Percentiles rank a stretch among this genome's conserved stretches.
Evolutionary conservation across 53 echinoderm and acorn worm genomes (phyloP).

Genomic region (Paracentrotus lividus): DNA sequence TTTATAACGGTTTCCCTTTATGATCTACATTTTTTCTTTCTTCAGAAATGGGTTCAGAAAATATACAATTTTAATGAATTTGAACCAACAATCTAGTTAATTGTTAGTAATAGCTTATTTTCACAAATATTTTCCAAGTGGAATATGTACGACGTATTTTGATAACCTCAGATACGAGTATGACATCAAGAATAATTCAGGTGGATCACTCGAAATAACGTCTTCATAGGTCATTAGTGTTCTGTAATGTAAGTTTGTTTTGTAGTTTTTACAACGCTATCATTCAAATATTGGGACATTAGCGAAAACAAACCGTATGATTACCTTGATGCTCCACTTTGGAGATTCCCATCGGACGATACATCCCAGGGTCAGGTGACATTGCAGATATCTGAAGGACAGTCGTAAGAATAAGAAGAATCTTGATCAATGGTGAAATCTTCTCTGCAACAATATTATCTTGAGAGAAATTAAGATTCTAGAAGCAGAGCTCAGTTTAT

Average conservation of each 20-base stretch:
- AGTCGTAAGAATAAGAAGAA: background rate
- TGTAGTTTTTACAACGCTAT: no score
- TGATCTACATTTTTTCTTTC: no score
- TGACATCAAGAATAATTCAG: constrained; percentile 52
- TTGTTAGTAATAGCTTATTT: no score
- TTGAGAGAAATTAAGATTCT: background rate
- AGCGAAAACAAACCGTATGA: no score
- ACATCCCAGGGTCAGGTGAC: background rate
- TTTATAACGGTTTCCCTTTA: no score
- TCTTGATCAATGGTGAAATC: background rate
- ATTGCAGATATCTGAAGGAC: background rate
- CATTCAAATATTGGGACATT: no score
- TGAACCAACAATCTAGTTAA: no score
- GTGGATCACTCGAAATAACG: constrained; percentile 66
- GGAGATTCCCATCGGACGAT: background rate
- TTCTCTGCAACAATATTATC: background rate
- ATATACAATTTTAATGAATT: no score
- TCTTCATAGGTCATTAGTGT: constrained; percentile 48
- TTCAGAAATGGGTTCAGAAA: no score
- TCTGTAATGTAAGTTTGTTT: background rate
- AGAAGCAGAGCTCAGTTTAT: constrained; percentile 44
- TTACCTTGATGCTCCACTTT: background rate
- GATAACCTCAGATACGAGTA: constrained; percentile 59
- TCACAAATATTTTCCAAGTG: no score
- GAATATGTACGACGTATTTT: no score